Evolutionary conservation across 2,888 invertebrate species (phyloP).

Genomic region (Mechanitis messenoides): DNA sequence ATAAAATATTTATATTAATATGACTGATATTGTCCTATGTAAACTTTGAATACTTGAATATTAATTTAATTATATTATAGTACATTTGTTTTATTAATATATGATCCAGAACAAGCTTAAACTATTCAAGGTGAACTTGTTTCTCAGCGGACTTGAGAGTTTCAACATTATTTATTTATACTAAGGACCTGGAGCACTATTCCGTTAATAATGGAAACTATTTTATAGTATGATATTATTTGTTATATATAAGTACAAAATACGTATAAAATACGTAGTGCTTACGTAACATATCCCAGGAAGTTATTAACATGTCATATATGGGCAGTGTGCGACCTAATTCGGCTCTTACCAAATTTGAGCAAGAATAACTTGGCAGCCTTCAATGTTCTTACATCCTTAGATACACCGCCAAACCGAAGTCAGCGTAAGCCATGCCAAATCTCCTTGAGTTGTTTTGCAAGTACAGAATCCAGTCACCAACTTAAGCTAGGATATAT

Average conservation of each 20-base stretch:
- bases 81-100: conserved; percentile 2
- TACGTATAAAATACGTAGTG: background rate
- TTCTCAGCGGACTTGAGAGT: conserved; percentile 43
- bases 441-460: conserved; percentile 59
- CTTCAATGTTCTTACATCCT: conserved; percentile 43
- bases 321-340: conserved; percentile 24
- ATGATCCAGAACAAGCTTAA: conserved; percentile 35
- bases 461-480: conserved; percentile 37
- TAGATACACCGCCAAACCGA: conserved; percentile 47
- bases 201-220: background rate
- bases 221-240: background rate
- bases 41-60: no score
- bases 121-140: conserved; percentile 51
- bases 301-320: conserved; percentile 14
- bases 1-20: no score
- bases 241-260: background rate
- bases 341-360: conserved; percentile 31
- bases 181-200: conserved; percentile 18
- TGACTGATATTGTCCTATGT: no score
- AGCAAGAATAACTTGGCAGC: conserved; percentile 46
- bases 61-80: no score
- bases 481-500: conserved; percentile 31
- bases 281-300: background rate
- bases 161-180: conserved; percentile 38
- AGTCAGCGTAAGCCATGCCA: conserved; percentile 60